phyloP scores from a whole-genome alignment of 1,140 invertebrate genomes.

The Halesus radiatus region DNA sequence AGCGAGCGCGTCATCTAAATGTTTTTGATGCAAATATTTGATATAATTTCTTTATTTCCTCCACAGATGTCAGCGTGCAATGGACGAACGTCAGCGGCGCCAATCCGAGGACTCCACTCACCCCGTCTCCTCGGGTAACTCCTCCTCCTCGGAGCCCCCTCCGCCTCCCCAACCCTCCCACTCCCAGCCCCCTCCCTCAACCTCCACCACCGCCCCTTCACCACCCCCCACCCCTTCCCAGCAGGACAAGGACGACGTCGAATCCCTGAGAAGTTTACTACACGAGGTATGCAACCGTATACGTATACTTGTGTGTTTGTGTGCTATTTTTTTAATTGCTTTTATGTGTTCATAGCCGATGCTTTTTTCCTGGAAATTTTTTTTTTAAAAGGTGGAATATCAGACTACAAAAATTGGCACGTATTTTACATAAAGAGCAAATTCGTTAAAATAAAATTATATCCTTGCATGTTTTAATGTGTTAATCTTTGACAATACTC shows the following conservation, averaged over 20 bases:
- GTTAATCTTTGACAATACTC: too few species aligned
- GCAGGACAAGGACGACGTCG: conserved; percentile 72
- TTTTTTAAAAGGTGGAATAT: too few species aligned
- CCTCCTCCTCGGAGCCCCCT: conserved; percentile 74
- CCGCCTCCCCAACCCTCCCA: conserved; percentile 73
- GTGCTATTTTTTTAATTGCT: not conserved
- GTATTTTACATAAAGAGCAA: too few species aligned
- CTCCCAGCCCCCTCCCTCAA: conserved; percentile 66
- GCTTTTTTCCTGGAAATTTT: too few species aligned
- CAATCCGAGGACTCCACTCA: conserved; percentile 67
- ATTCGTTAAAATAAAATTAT: too few species aligned
- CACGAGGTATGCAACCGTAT: conserved; percentile 76
- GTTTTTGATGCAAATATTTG: not conserved
- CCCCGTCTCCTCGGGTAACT: conserved; percentile 69
- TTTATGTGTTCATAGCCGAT: too few species aligned
- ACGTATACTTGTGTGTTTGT: not conserved
- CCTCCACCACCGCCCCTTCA: conserved; percentile 61
- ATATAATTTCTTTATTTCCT: not conserved
- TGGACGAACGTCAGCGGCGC: conserved; percentile 64
- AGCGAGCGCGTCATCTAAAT: not conserved
- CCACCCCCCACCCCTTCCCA: conserved; percentile 59
- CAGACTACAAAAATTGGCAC: too few species aligned
- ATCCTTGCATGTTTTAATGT: too few species aligned
- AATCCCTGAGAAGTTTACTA: conserved; percentile 76
- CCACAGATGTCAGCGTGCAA: conserved; percentile 51